Percentiles rank a stretch among this genome's conserved stretches.
Evolutionary conservation across 2,797 vertebrate species (phyloP).

Genomic region (Heterohyrax brucei): DNA sequence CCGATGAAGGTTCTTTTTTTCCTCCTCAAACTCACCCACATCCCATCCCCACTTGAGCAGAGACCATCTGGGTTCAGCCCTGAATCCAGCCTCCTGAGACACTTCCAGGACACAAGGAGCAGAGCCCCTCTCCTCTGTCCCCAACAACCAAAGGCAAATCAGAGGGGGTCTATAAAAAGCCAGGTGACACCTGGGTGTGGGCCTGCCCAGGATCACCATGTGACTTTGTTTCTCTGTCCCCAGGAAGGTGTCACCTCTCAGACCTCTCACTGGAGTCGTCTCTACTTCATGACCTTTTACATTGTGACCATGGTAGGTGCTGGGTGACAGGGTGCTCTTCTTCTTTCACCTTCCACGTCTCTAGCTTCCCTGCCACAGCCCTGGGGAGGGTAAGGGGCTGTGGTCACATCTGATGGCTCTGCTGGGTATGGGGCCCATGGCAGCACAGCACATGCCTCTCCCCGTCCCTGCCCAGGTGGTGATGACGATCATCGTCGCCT

Average conservation of each 20-base stretch:
- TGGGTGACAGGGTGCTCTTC: fast-evolving
- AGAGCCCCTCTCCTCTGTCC: background rate
- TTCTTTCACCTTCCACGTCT: fast-evolving
- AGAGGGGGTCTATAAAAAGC: background rate
- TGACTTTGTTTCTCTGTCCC: background rate
- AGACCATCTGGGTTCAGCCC: fast-evolving
- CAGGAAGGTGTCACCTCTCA: constrained; percentile 98
- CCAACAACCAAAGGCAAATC: background rate
- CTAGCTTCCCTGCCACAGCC: fast-evolving
- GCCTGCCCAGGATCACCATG: background rate
- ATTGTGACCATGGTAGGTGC: constrained; percentile 98
- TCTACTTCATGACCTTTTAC: constrained; percentile 99
- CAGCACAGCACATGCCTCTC: background rate
- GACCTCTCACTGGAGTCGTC: constrained; percentile 98
- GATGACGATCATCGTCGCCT: constrained; percentile 99
- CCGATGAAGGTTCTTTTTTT: no score
- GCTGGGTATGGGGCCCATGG: fast-evolving
- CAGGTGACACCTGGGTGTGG: fast-evolving
- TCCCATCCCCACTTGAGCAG: fast-evolving
- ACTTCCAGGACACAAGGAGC: fast-evolving
- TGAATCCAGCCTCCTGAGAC: fast-evolving
- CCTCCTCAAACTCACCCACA: background rate
- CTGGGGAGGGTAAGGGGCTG: fast-evolving
- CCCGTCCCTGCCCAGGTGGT: constrained; percentile 93
- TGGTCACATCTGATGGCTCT: fast-evolving